phyloP scores from a whole-genome alignment of 2,797 vertebrate species.

The Sebastes matsubarae region DNA sequence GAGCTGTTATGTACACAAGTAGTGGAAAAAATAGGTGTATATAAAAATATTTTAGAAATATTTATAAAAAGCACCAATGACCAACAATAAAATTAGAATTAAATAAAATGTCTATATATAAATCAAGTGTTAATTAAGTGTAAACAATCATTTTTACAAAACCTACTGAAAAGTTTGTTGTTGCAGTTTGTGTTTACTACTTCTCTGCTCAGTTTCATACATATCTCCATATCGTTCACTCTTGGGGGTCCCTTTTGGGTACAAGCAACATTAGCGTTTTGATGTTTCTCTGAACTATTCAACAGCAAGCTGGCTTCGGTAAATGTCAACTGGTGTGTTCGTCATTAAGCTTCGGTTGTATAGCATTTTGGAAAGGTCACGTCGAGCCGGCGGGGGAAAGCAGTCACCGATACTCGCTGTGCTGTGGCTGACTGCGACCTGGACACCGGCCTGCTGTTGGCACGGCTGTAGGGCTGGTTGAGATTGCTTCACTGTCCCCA shows the following conservation, averaged over 20 bases:
- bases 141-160: background rate
- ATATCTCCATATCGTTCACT: background rate
- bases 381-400: conserved; percentile 54
- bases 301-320: conserved; percentile 53
- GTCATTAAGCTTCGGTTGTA: conserved; percentile 71
- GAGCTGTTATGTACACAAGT: too few species aligned
- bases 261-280: conserved; percentile 50
- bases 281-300: conserved; percentile 61
- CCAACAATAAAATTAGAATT: too few species aligned
- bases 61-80: too few species aligned
- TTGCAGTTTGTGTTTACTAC: background rate
- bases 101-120: too few species aligned
- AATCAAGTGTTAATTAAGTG: too few species aligned
- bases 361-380: conserved; percentile 79
- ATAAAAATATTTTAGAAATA: too few species aligned
- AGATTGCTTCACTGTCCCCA: conserved; percentile 23
- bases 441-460: conserved; percentile 10
- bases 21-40: too few species aligned
- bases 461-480: conserved; percentile 11
- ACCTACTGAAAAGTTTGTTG: background rate
- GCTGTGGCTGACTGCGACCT: conserved; percentile 26
- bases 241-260: conserved; percentile 28
- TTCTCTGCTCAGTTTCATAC: background rate
- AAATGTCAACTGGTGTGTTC: conserved; percentile 82
- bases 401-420: conserved; percentile 44